Percentiles rank a stretch among this genome's conserved stretches.
Conservation (phyloP, 2,113 vertebrate species). For the Phainopepla nitens region DNA sequence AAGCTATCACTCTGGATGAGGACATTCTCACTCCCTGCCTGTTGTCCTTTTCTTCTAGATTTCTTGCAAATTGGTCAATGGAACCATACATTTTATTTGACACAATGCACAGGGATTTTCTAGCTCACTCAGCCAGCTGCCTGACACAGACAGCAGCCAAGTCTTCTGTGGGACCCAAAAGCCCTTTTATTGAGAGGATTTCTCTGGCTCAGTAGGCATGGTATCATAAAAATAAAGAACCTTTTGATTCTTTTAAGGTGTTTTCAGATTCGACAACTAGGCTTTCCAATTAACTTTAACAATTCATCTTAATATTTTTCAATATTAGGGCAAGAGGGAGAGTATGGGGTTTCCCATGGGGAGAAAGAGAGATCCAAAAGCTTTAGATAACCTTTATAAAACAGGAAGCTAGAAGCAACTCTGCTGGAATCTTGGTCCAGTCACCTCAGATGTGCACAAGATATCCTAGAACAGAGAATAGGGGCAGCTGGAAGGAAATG, state of each 20-base stretch:
- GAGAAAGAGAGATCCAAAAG: background rate
- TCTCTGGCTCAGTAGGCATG: background rate
- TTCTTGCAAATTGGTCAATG: background rate
- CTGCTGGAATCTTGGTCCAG: background rate
- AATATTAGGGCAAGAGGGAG: background rate
- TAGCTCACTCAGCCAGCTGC: background rate
- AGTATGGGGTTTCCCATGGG: fast-evolving
- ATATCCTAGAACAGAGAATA: background rate
- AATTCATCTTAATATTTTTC: background rate
- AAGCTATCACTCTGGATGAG: background rate
- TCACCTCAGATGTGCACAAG: background rate
- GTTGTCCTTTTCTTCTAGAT: background rate
- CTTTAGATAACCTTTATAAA: background rate
- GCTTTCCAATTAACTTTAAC: background rate
- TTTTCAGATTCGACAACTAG: background rate
- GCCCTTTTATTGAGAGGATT: background rate
- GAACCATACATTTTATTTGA: background rate
- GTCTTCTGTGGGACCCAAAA: background rate
- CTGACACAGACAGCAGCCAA: background rate
- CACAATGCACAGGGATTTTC: background rate
- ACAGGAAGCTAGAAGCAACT: background rate
- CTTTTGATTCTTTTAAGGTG: background rate
- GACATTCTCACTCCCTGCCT: background rate
- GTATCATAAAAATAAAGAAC: background rate
- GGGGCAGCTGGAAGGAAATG: background rate